Conservation (phyloP, 2,113 vertebrate genomes). For the Neolamprologus devosi region DNA sequence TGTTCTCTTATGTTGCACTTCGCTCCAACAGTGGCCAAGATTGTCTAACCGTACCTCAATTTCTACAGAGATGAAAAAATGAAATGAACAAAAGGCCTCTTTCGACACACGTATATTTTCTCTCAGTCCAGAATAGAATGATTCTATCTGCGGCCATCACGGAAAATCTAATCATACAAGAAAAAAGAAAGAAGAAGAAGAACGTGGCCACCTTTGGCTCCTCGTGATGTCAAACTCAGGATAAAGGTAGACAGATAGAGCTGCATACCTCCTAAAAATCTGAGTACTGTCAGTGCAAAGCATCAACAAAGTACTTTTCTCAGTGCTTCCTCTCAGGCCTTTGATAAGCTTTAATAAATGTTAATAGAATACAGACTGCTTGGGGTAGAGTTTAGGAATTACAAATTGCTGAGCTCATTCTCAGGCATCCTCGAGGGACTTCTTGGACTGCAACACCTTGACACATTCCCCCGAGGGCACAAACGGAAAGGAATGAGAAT, state of each 20-base stretch:
- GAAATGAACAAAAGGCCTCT: conserved; percentile 32
- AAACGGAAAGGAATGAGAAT: conserved; percentile 4
- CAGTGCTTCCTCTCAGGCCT: background rate
- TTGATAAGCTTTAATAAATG: conserved; percentile 25
- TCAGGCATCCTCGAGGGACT: conserved; percentile 8
- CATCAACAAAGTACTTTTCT: background rate
- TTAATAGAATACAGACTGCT: conserved; percentile 40
- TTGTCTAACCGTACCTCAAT: conserved; percentile 11
- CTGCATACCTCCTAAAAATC: background rate
- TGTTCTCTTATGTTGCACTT: background rate
- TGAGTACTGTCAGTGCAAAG: background rate
- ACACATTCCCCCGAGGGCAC: conserved; percentile 23
- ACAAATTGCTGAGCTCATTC: conserved; percentile 38
- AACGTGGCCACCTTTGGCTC: background rate
- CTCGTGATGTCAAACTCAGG: background rate
- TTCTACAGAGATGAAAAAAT: conserved; percentile 23
- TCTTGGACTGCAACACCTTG: conserved; percentile 33
- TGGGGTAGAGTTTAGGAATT: conserved; percentile 26
- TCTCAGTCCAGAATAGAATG: conserved; percentile 11
- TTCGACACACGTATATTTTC: conserved; percentile 26
- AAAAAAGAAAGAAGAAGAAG: background rate
- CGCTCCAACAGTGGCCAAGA: background rate
- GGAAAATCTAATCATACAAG: conserved; percentile 15
- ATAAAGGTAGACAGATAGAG: background rate
- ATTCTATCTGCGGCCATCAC: conserved; percentile 7